Base-by-base conservation (phyloP, 2,888 invertebrate genomes). In the Amiota minor region DNA sequence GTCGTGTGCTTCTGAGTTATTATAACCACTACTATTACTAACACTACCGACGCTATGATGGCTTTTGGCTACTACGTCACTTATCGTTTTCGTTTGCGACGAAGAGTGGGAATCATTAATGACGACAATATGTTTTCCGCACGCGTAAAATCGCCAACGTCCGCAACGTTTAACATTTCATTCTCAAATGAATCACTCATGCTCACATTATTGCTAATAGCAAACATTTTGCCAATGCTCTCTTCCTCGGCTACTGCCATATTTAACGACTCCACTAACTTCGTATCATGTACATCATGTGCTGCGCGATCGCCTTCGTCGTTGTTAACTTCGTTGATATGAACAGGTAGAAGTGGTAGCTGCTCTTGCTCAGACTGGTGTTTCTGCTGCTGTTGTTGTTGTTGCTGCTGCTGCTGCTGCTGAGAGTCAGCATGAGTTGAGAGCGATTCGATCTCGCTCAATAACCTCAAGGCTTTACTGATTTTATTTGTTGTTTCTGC, bases 161-260 rank as follows among this genome's bases (percentile, higher is more conserved):
- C 88, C 85, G 82, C 79, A 81, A 84, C 87, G 86, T 83, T 87
- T 87, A 87, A 87, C 87, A 87, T 86, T 85, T 88, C 87, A 86
- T 87, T 85, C 86, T 84, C 84, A 81, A 88, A 87, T 87, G 79
- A 62, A 35, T 62, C 62, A 75, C 68, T 74, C 35, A 35, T 35
- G 74, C 61, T 59, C 69, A 62, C 56, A 71, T 76, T 77, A 72
- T 53, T 68, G 35, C 6, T 35, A n/a, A n/a, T n/a, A 50, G 46
- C 53, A 68, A 68, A 53, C 67, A 53, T 18, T 50, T 68, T 67
- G 78, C 75, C 77, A 81, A 82, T 78, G 79, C 78, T 72, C 80
- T 76, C 72, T 71, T 76, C 59, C 72, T 73, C 46, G 61, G 64
- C 61, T 72, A 16, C 53, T 50, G 50, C n/a, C n/a, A n/a, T n/a